Percentiles rank a stretch among this genome's conserved stretches.
Evolutionary conservation across 2,797 vertebrate genomes (phyloP).

Genomic region (Hydrocynus forskahlii): DNA sequence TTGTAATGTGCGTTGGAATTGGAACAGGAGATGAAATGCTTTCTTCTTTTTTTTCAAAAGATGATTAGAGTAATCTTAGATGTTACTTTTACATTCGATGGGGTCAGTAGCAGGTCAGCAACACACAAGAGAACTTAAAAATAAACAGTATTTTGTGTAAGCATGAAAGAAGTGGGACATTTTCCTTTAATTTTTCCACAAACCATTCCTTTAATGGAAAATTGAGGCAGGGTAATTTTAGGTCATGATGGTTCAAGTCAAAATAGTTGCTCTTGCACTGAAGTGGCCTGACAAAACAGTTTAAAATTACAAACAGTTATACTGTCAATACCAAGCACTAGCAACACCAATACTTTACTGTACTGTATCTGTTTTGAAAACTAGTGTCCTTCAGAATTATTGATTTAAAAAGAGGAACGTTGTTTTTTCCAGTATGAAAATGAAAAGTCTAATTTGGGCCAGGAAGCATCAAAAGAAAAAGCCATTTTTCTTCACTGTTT

Average conservation of each 20-base stretch:
- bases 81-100: not conserved
- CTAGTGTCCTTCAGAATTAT: too few species aligned
- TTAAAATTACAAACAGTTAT: not conserved
- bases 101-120: not conserved
- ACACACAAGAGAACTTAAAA: too few species aligned
- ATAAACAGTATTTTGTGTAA: not conserved
- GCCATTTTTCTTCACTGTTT: not conserved
- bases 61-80: not conserved
- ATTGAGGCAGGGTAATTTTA: not conserved
- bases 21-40: too few species aligned
- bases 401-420: not conserved
- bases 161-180: too few species aligned
- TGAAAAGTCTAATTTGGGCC: slow-evolving; percentile 4
- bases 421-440: not conserved
- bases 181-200: not conserved
- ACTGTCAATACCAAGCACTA: not conserved
- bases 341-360: not conserved
- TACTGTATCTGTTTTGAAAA: too few species aligned
- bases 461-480: slow-evolving; percentile 6
- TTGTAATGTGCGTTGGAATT: not conserved
- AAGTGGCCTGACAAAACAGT: too few species aligned
- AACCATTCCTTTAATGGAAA: not conserved
- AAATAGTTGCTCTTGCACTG: not conserved
- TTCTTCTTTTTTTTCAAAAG: not conserved
- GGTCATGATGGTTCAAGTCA: not conserved